phyloP scores from a whole-genome alignment of 92 coral and sea anemone genomes.

The Diadumene lineata region DNA sequence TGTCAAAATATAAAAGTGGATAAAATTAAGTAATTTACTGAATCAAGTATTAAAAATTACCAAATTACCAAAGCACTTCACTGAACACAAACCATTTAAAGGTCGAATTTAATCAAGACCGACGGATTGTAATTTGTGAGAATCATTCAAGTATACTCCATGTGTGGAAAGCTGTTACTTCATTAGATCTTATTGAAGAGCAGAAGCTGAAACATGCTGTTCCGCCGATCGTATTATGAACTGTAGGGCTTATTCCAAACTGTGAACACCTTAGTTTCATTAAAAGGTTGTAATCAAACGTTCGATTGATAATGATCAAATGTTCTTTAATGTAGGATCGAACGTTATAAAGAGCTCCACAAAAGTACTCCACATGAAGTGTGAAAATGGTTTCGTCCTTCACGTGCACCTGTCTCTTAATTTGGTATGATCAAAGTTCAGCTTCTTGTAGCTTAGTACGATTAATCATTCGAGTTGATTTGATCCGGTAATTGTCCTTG shows the following conservation, averaged over 20 bases:
- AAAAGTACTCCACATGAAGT: too few species aligned
- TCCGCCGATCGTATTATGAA: background rate
- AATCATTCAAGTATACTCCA: background rate
- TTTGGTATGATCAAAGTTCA: too few species aligned
- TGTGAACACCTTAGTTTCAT: background rate
- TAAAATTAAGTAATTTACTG: background rate
- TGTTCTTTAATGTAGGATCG: background rate
- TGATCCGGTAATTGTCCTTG: too few species aligned
- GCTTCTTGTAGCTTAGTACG: too few species aligned
- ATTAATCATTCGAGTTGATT: too few species aligned
- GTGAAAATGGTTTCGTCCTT: too few species aligned
- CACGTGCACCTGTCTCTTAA: too few species aligned
- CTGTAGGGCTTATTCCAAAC: background rate
- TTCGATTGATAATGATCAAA: background rate
- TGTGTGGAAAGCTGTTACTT: background rate
- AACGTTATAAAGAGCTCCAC: too few species aligned
- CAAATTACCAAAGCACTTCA: background rate
- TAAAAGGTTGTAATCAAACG: background rate
- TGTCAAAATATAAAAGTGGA: too few species aligned
- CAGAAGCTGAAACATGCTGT: background rate
- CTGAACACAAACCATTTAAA: background rate
- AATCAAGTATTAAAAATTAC: background rate
- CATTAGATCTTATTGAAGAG: background rate
- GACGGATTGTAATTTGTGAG: background rate
- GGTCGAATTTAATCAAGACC: background rate